phyloP scores from a whole-genome alignment of 2,113 vertebrate genomes.

The Apaloderma vittatum region DNA sequence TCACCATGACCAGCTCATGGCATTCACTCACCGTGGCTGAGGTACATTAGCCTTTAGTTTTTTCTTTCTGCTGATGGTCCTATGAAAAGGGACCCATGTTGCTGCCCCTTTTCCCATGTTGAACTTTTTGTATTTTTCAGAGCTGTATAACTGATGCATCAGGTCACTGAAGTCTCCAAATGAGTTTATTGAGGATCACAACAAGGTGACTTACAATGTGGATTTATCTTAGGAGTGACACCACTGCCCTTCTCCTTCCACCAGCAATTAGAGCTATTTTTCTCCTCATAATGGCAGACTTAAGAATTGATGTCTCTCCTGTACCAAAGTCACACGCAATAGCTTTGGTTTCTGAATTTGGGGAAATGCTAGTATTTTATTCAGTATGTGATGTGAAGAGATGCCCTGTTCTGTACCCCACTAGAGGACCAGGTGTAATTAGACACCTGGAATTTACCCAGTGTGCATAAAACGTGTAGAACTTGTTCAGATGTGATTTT shows the following conservation, averaged over 20 bases:
- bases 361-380: not conserved
- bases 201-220: not conserved
- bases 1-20: not conserved
- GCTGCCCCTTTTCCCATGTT: not conserved
- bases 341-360: not conserved
- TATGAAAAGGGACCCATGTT: fast-evolving
- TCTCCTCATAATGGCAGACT: not conserved
- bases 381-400: not conserved
- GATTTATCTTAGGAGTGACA: not conserved
- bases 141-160: not conserved
- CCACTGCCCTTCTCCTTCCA: not conserved
- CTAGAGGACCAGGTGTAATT: not conserved
- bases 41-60: not conserved
- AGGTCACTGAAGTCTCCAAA: not conserved
- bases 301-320: not conserved
- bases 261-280: not conserved
- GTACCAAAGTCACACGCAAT: not conserved
- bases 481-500: not conserved
- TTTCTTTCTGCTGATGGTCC: not conserved
- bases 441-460: not conserved
- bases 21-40: not conserved
- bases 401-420: not conserved
- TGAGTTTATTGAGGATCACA: not conserved
- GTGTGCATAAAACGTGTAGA: not conserved
- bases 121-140: not conserved